A percentile compares a stretch with the other conserved stretches of the same genome.
Evolutionary conservation across 2,113 vertebrate genomes (phyloP).

Genomic region (Mellivora capensis): DNA sequence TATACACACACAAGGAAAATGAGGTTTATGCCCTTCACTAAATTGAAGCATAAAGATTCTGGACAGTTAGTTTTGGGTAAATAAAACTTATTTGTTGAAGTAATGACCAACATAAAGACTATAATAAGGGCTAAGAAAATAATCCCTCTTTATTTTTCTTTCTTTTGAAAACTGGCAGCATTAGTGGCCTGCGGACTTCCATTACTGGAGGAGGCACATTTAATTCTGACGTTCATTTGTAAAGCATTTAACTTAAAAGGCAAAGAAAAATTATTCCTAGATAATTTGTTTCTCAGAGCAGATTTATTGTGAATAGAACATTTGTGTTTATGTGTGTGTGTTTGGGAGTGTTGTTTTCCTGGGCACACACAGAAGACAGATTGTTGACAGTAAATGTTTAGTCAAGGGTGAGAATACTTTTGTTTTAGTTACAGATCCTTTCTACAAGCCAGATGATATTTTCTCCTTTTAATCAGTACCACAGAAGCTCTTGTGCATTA

Average conservation of each 20-base stretch:
- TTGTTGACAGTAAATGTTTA: slow-evolving; percentile 72
- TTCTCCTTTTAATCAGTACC: slow-evolving; percentile 64
- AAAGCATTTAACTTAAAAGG: slow-evolving; percentile 41
- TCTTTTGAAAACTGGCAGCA: background rate
- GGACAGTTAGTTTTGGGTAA: slow-evolving; percentile 14
- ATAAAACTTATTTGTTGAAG: slow-evolving; percentile 47
- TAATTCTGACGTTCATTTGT: background rate
- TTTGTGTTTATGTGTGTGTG: slow-evolving; percentile 17
- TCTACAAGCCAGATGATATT: slow-evolving; percentile 69
- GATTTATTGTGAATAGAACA: slow-evolving; percentile 30
- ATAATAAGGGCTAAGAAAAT: background rate
- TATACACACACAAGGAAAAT: background rate
- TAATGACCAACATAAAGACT: background rate
- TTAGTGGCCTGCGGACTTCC: background rate
- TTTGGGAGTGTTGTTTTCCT: slow-evolving; percentile 60
- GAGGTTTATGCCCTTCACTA: background rate
- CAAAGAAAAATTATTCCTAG: slow-evolving; percentile 50
- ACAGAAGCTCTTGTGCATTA: slow-evolving; percentile 34
- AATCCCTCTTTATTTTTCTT: background rate
- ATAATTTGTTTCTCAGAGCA: slow-evolving; percentile 33
- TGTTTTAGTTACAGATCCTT: slow-evolving; percentile 69
- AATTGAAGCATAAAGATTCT: background rate
- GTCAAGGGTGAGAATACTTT: slow-evolving; percentile 68
- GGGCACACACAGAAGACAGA: slow-evolving; percentile 66
- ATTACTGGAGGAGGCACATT: background rate